A percentile compares a stretch with the other conserved stretches of the same genome.
phyloP scores from a whole-genome alignment of 1,140 invertebrate genomes.

The Maniola jurtina region DNA sequence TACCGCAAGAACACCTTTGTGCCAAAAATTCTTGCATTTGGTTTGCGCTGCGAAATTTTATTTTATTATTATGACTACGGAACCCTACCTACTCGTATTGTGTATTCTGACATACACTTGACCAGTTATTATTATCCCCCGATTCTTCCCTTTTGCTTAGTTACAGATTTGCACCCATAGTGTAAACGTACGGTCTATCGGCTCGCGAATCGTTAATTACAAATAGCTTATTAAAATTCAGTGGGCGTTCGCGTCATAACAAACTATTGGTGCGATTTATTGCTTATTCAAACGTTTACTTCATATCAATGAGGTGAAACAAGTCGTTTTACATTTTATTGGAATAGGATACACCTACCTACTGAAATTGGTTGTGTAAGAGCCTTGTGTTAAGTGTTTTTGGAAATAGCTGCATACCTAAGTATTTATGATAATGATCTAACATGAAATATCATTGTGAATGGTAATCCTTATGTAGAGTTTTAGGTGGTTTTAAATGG shows the following conservation, averaged over 20 bases:
- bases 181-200: slow-evolving; percentile 37
- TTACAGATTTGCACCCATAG: slow-evolving; percentile 44
- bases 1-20: no score
- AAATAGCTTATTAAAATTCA: slow-evolving; percentile 50
- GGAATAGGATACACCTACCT: neutral
- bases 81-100: no score
- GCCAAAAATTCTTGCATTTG: no score
- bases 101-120: slow-evolving; percentile 7
- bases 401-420: no score
- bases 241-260: slow-evolving; percentile 39
- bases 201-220: slow-evolving; percentile 27
- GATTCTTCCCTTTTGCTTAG: slow-evolving; percentile 42
- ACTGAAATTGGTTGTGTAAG: neutral
- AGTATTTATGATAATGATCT: no score
- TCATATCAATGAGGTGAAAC: slow-evolving; percentile 20
- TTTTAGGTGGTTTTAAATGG: no score
- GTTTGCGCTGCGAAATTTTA: no score
- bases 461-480: no score
- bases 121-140: neutral
- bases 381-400: no score
- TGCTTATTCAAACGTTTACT: slow-evolving; percentile 20
- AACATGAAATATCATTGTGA: no score
- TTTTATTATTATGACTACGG: no score
- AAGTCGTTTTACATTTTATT: slow-evolving; percentile 6
- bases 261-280: slow-evolving; percentile 28